These are phyloP conservation scores for Lipophrys pholis DNA, from an alignment of 2,113 vertebrate genomes.

Conservation along the genomic window DNA sequence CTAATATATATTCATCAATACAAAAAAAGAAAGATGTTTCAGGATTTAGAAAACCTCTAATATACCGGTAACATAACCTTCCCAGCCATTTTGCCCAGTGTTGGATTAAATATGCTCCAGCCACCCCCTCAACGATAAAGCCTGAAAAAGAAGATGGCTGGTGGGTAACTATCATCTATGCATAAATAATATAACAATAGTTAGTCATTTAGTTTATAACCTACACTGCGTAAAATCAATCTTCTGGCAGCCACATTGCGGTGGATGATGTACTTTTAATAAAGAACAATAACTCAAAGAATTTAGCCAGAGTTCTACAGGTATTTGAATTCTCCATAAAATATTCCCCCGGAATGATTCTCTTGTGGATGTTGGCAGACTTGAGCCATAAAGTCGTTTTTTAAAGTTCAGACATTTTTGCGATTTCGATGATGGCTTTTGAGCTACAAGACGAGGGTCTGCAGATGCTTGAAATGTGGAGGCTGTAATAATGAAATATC, in stretches of 20 bases:
- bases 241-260: background rate
- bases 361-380: slow-evolving; percentile 56
- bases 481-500: slow-evolving; percentile 58
- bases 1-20: no score
- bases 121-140: no score
- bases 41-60: no score
- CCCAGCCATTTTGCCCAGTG: no score
- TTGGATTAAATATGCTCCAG: no score
- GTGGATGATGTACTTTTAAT: slow-evolving; percentile 6
- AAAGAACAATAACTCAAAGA: slow-evolving; percentile 18
- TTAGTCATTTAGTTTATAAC: background rate
- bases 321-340: slow-evolving; percentile 49
- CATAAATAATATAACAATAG: background rate
- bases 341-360: slow-evolving; percentile 13
- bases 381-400: slow-evolving; percentile 39
- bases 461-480: slow-evolving; percentile 36
- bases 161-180: no score
- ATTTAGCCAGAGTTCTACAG: slow-evolving; percentile 7
- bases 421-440: slow-evolving; percentile 38
- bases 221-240: background rate
- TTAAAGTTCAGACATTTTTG: slow-evolving; percentile 52
- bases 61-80: no score
- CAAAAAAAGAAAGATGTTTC: no score
- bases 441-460: slow-evolving; percentile 30
- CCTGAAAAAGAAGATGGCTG: no score